Conservation (phyloP, 1,140 invertebrate species). For the Daktulosphaira vitifoliae region DNA sequence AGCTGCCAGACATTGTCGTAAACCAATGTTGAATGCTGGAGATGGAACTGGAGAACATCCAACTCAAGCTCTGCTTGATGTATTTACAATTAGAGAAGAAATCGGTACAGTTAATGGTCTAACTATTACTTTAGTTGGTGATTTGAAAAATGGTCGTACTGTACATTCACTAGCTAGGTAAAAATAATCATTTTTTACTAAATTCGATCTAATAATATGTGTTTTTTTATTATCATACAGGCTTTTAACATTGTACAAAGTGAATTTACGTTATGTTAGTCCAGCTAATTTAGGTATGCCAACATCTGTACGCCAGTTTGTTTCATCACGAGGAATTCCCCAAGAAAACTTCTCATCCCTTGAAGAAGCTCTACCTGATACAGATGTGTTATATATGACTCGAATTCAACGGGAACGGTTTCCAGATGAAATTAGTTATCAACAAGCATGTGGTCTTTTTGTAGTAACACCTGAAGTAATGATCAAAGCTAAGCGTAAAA, state of each 20-base stretch:
- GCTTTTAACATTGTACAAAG: slow-evolving; percentile 82
- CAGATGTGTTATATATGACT: slow-evolving; percentile 97
- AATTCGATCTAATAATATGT: background rate
- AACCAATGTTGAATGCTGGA: slow-evolving; percentile 93
- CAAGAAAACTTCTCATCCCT: slow-evolving; percentile 66
- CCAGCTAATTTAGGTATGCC: slow-evolving; percentile 85
- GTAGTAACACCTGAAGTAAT: slow-evolving; percentile 90
- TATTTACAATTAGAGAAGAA: slow-evolving; percentile 97
- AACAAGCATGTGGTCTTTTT: slow-evolving; percentile 76
- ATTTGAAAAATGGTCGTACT: slow-evolving; percentile 94
- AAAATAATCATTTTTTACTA: background rate
- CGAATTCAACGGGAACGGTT: slow-evolving; percentile 95
- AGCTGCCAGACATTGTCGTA: slow-evolving; percentile 69
- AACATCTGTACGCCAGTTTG: slow-evolving; percentile 66
- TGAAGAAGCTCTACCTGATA: slow-evolving; percentile 78
- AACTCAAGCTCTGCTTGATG: slow-evolving; percentile 92
- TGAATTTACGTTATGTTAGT: slow-evolving; percentile 81
- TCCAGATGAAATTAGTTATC: slow-evolving; percentile 70
- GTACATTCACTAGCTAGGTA: slow-evolving; percentile 90
- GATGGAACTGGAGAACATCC: slow-evolving; percentile 98
- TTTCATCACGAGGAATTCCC: slow-evolving; percentile 63
- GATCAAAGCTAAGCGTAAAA: slow-evolving; percentile 84
- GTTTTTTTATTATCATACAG: slow-evolving; percentile 40
- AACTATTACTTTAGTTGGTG: slow-evolving; percentile 88
- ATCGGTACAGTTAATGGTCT: slow-evolving; percentile 96